Evolutionary conservation across 2,113 vertebrate genomes (phyloP).

Genomic region (Girardinichthys multiradiatus): DNA sequence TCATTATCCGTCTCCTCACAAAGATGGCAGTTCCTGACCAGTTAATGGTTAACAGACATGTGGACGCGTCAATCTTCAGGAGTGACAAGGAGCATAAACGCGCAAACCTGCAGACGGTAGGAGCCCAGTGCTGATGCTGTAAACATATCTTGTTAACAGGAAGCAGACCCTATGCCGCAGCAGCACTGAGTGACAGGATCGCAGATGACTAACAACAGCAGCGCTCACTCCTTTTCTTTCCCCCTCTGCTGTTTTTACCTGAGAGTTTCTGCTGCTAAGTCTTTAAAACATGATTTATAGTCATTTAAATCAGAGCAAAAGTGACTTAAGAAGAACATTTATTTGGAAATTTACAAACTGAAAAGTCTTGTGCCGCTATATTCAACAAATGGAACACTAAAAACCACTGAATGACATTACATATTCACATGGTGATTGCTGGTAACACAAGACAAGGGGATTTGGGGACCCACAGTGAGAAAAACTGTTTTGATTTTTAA

Average conservation of each 20-base stretch:
- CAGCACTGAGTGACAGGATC: slow-evolving; percentile 71
- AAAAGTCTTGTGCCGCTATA: slow-evolving; percentile 1
- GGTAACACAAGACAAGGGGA: slow-evolving; percentile 57
- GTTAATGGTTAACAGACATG: slow-evolving; percentile 75
- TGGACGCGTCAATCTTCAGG: slow-evolving; percentile 68
- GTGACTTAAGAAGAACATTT: slow-evolving; percentile 1
- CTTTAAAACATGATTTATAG: slow-evolving; percentile 22
- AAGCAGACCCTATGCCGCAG: slow-evolving; percentile 70
- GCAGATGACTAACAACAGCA: slow-evolving; percentile 66
- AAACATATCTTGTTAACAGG: slow-evolving; percentile 79
- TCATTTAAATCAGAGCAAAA: slow-evolving; percentile 20
- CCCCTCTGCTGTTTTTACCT: slow-evolving; percentile 14
- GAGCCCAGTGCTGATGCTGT: slow-evolving; percentile 75
- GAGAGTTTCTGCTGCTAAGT: slow-evolving; percentile 44
- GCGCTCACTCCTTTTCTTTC: slow-evolving; percentile 24
- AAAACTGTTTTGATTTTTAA: slow-evolving; percentile 72
- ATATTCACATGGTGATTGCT: slow-evolving; percentile 64
- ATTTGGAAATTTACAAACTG: background rate
- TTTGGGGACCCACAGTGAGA: slow-evolving; percentile 49
- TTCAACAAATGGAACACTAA: slow-evolving; percentile 44
- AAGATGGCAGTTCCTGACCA: slow-evolving; percentile 52
- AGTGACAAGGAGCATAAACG: slow-evolving; percentile 62
- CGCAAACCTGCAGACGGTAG: slow-evolving; percentile 69
- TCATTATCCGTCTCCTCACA: slow-evolving; percentile 50
- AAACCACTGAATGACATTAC: slow-evolving; percentile 55